Base-by-base conservation (phyloP, 1,140 invertebrate species). In the Rhagoletis zephyria region DNA sequence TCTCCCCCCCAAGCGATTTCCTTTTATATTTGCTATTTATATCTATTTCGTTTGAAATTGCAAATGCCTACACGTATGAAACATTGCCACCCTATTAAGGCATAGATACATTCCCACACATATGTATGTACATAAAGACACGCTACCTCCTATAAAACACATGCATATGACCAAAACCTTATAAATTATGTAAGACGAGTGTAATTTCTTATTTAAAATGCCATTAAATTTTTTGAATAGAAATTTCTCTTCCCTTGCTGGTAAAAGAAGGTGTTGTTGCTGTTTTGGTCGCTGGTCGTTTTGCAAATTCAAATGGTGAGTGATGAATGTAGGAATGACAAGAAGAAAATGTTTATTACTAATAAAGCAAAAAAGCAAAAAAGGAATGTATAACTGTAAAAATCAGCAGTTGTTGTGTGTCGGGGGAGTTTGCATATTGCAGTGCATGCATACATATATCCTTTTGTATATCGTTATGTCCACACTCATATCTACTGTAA, bases 131-230 rank as follows among this genome's bases (percentile, higher is more conserved):
- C 30, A 30, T 30, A 30, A 30, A 45, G 56, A 30, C 85, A 63
- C 85, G 40, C 40, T 14, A 85, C 16, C 51, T 59, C n/a, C 59
- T 40, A 70, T 51, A 67, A 67, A 60, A 81, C 45, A 9, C 74
- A 51, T 56, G 60, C 59, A 64, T 87, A 64, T 67, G 90, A 89
- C 91, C 90, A 90, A 90, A 91, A 89, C 92, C 91, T 91, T 90
- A 92, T 92, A 89, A 92, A 92, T 91, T 92, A 92, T 92, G 90
- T 90, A 92, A 88, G 89, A 88, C 88, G 90, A 90, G 90, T 90
- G 91, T 91, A 92, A 92, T 92, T 92, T 92, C 91, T 92, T 92
- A 92, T 92, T 92, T 92, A 92, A 92, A 92, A 92, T 92, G 91
- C 91, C 91, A 92, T 92, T 92, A 92, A 92, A 92, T 92, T 92